These are phyloP conservation scores for Eumerus sabulonum DNA, from an alignment of 2,888 invertebrate species.

Conservation along the genomic window DNA sequence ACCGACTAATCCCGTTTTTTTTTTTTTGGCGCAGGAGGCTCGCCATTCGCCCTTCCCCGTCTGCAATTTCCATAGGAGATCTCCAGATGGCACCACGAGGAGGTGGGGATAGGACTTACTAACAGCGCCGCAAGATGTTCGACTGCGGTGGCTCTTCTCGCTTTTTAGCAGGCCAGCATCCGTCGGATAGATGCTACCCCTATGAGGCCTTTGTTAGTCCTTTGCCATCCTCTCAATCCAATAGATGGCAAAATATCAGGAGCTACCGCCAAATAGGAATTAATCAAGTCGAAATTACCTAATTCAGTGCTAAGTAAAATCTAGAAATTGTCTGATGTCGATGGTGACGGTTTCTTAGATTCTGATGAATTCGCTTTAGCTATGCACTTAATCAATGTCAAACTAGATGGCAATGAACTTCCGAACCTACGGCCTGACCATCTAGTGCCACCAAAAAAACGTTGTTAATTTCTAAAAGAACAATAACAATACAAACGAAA, in stretches of 20 bases:
- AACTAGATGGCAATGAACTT: slow-evolving; percentile 90
- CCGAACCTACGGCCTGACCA: slow-evolving; percentile 88
- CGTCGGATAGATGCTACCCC: no score
- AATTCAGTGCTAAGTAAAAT: slow-evolving; percentile 98
- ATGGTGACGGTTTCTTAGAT: slow-evolving; percentile 61
- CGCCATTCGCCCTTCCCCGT: no score
- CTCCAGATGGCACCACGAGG: no score
- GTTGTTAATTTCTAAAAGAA: slow-evolving; percentile 53
- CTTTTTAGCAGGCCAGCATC: no score
- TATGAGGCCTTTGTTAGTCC: no score
- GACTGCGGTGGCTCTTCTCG: no score
- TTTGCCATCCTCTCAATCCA: slow-evolving; percentile 89
- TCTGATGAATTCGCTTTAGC: slow-evolving; percentile 59
- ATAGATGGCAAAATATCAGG: slow-evolving; percentile 97
- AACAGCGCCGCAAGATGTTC: no score
- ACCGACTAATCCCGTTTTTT: no score
- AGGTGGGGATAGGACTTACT: no score
- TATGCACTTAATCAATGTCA: slow-evolving; percentile 66
- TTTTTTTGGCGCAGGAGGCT: no score
- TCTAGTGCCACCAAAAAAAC: slow-evolving; percentile 61
- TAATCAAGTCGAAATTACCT: slow-evolving; percentile 98
- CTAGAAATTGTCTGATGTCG: slow-evolving; percentile 91
- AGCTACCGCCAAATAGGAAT: slow-evolving; percentile 86
- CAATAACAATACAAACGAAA: slow-evolving; percentile 15
- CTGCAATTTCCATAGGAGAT: no score